A percentile compares a stretch with the other conserved stretches of the same genome.
These are phyloP conservation scores for Monodelphis domestica DNA, from an alignment of 2,797 vertebrate species.

Conservation along the genomic window DNA sequence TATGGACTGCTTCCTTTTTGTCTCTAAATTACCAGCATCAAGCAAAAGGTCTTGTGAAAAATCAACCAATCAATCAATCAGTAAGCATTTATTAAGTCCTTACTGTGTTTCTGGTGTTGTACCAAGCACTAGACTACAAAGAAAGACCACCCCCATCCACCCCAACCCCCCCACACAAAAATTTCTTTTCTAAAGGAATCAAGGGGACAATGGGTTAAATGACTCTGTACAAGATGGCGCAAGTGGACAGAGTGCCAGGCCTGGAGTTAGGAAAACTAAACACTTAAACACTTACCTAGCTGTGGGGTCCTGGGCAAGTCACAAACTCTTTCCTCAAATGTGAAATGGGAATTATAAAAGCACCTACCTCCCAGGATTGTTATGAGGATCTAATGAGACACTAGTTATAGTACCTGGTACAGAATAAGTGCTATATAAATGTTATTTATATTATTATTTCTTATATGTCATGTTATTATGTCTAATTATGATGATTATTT, in stretches of 20 bases:
- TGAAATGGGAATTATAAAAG: background rate
- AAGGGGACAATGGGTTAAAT: background rate
- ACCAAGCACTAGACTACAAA: background rate
- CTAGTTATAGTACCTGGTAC: background rate
- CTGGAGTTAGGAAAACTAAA: background rate
- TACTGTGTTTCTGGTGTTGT: background rate
- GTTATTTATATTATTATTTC: background rate
- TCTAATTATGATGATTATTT: background rate
- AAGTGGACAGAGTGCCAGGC: background rate
- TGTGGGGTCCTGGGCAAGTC: background rate
- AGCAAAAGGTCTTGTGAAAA: background rate
- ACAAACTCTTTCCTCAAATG: background rate
- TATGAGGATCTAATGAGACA: background rate
- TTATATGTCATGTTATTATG: too few relatives aligned
- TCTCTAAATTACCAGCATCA: background rate
- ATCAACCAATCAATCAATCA: background rate
- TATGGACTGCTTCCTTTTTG: background rate
- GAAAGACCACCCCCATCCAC: too few relatives aligned
- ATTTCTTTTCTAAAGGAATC: background rate
- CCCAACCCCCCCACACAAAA: too few relatives aligned
- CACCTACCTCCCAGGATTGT: background rate
- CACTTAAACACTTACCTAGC: background rate
- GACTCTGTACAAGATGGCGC: background rate
- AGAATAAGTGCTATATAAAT: background rate
- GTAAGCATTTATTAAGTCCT: background rate